These are phyloP conservation scores for Desmophyllum pertusum DNA, from an alignment of 92 coral and sea anemone species.

Conservation along the genomic window DNA sequence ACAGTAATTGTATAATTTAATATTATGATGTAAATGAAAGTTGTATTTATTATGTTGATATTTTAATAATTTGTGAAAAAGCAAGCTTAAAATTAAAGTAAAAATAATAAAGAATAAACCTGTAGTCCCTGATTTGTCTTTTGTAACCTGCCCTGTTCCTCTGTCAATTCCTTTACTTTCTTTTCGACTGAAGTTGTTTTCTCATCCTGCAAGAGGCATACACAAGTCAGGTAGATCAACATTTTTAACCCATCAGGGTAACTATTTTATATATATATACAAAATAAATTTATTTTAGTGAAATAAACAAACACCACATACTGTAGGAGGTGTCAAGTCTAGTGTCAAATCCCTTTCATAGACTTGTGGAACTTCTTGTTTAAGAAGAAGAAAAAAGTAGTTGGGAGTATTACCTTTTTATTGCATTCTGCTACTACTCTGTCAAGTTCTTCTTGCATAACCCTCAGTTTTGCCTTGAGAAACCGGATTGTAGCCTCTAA, in stretches of 20 bases:
- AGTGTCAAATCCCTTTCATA: too few species aligned
- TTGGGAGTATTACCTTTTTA: conserved; percentile 75
- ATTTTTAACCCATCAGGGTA: not conserved
- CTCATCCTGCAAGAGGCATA: conserved; percentile 66
- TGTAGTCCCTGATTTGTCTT: conserved; percentile 78
- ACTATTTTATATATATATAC: too few species aligned
- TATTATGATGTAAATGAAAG: too few species aligned
- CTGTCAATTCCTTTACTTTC: conserved; percentile 76
- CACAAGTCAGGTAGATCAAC: not conserved
- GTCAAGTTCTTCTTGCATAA: conserved; percentile 98
- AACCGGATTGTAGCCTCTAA: conserved; percentile 95
- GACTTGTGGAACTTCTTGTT: too few species aligned
- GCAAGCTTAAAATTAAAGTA: too few species aligned
- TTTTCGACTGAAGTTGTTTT: conserved; percentile 58
- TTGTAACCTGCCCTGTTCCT: conserved; percentile 81
- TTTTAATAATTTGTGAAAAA: too few species aligned
- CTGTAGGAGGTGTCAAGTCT: too few species aligned
- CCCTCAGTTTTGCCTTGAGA: conserved; percentile 93
- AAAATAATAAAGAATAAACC: conserved; percentile 29
- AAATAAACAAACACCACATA: too few species aligned
- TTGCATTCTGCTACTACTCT: conserved; percentile 84
- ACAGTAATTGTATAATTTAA: too few species aligned
- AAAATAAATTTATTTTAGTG: too few species aligned
- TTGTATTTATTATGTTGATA: too few species aligned
- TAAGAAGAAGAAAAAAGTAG: too few species aligned